A percentile compares a stretch with the other conserved stretches of the same genome.
Conservation (phyloP, 2,888 invertebrate genomes). For the Crepidodera aurea region DNA sequence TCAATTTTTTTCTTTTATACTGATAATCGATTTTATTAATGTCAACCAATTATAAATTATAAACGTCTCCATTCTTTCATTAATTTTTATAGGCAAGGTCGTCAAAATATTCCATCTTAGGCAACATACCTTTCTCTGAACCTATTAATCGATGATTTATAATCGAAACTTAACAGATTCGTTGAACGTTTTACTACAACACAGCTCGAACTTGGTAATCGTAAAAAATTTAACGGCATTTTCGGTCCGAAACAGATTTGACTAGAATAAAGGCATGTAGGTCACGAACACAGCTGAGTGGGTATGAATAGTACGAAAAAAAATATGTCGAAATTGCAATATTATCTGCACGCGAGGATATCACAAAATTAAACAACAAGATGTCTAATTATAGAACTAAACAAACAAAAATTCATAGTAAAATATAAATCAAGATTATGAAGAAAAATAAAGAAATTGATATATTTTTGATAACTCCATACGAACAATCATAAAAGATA, state of each 20-base stretch:
- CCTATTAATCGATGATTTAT: slow-evolving; percentile 3
- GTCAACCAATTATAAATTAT: not conserved
- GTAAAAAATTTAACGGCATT: slow-evolving; percentile 23
- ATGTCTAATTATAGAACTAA: too few relatives aligned
- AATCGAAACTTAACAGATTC: slow-evolving; percentile 12
- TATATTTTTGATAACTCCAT: too few relatives aligned
- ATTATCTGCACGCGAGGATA: too few relatives aligned
- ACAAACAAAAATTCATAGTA: too few relatives aligned
- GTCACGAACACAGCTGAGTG: slow-evolving; percentile 8
- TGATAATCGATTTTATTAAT: not conserved
- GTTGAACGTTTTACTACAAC: not conserved
- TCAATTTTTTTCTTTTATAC: too few relatives aligned
- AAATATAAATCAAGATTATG: too few relatives aligned
- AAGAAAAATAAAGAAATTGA: too few relatives aligned
- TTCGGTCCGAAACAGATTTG: not conserved
- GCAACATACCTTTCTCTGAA: not conserved
- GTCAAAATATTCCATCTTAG: not conserved
- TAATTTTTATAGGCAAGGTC: not conserved
- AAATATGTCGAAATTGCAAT: not conserved
- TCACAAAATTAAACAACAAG: too few relatives aligned
- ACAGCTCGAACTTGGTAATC: slow-evolving; percentile 3
- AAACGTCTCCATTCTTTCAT: not conserved
- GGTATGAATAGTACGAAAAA: not conserved
- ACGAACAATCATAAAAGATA: too few relatives aligned
- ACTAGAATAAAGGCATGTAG: slow-evolving; percentile 10